Evolutionary conservation across 2,888 invertebrate species (phyloP), one percentile per base, ranked within the genome.

Genomic region (Chrysolina oricalcia): DNA sequence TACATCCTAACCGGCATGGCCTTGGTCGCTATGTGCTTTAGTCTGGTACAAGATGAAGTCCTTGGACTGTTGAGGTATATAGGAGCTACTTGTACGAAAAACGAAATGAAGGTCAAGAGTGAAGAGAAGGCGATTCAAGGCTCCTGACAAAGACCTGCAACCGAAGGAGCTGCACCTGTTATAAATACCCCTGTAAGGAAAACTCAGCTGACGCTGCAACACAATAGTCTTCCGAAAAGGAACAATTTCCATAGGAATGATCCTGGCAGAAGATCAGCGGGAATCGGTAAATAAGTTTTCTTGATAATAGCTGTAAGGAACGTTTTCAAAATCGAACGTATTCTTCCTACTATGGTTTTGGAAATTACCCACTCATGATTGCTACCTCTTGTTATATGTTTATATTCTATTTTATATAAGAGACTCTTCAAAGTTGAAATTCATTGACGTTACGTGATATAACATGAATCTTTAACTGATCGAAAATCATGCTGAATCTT

Each of bases 1-100:
- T 96, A 96, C 86, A 96, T 96, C 75, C 89, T 96, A 75, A 92
- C 95, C 43, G 96, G 96, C 63, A 95, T 96, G 92, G 96, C 95
- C 17, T 91, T 96, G 78, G 93, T 96, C 66, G 96, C 96, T 48
- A 96, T 95, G 94, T 96, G 96, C 88, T 96, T 96, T 89, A 95
- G 95, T 88, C 90, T 96, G 74, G 94, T 96, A 70, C 96, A 95
- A 87, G 95, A 95, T 84, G 95, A 95, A 87, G 91, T 94, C 74
- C 89, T 91, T 72, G 89, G 90, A 79, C 89, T 92, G 80, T 89
- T 92, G 75, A 66, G 78, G 56, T 79, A 77, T 19, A 89, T 92
- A 79, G 91, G 87, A 78, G 85, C 87, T 76, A 81, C 83, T 0
- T 86, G 86, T 69, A 81, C 85, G 1, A 81, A 77, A 72, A 81